These are phyloP conservation scores for Lordiphosa collinella DNA, from an alignment of 1,140 invertebrate species.

Conservation along the genomic window DNA sequence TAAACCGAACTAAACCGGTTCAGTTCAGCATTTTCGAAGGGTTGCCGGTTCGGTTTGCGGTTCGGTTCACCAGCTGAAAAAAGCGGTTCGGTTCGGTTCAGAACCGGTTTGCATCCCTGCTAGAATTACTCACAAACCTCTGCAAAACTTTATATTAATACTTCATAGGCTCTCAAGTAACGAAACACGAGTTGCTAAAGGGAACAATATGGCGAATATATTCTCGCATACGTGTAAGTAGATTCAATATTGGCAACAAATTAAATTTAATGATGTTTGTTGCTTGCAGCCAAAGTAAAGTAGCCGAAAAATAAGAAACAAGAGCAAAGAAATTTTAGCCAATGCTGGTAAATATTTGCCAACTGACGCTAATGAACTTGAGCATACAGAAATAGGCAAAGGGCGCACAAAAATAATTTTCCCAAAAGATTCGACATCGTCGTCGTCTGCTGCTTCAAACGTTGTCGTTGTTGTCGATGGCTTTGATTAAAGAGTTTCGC, in stretches of 20 bases:
- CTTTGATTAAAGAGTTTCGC: constrained; percentile 56
- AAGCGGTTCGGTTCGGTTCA: too few species aligned
- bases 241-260: constrained; percentile 67
- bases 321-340: constrained; percentile 39
- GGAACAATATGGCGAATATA: too few species aligned
- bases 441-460: constrained; percentile 4
- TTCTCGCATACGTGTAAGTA: constrained; percentile 16
- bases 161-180: too few species aligned
- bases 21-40: too few species aligned
- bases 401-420: constrained; percentile 30
- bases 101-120: too few species aligned
- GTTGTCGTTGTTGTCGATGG: constrained; percentile 20
- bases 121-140: too few species aligned
- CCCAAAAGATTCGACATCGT: constrained; percentile 17
- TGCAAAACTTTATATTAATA: too few species aligned
- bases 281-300: constrained; percentile 44
- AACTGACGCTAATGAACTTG: constrained; percentile 72
- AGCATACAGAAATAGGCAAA: constrained; percentile 62
- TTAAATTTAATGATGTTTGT: constrained; percentile 75
- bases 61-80: too few species aligned
- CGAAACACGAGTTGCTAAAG: too few species aligned
- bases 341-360: constrained; percentile 62
- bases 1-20: too few species aligned
- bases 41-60: too few species aligned
- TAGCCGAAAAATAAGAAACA: constrained; percentile 19